Percentiles rank a stretch among this genome's conserved stretches.
Evolutionary conservation across 2,113 vertebrate species (phyloP).

Genomic region (Silurus meridionalis): DNA sequence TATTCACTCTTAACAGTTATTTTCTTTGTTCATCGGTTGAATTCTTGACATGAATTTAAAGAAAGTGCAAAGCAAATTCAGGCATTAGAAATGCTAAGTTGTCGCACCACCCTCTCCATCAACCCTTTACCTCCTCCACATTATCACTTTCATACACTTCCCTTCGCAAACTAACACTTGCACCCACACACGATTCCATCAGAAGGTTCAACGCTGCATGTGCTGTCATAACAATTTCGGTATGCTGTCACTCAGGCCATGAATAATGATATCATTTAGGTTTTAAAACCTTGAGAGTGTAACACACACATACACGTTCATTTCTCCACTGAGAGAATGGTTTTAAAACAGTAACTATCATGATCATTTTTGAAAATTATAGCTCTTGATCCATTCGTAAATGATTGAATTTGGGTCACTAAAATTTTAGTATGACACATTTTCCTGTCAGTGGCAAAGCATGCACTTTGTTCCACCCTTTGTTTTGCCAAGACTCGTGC

Average conservation of each 20-base stretch:
- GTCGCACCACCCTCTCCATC: not conserved
- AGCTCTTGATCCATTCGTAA: not conserved
- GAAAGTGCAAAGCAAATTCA: not conserved
- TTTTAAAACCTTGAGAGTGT: slow-evolving; percentile 1
- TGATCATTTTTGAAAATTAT: not conserved
- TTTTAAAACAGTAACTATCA: not conserved
- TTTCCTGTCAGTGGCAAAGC: not conserved
- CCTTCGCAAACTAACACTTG: slow-evolving; percentile 8
- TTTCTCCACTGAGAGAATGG: not conserved
- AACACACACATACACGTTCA: not conserved
- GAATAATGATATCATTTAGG: slow-evolving; percentile 16
- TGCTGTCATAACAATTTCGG: slow-evolving; percentile 32
- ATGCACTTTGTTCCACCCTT: not conserved
- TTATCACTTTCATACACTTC: slow-evolving; percentile 19
- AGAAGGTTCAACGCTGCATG: slow-evolving; percentile 8
- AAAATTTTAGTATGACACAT: not conserved
- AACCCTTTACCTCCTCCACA: slow-evolving; percentile 14
- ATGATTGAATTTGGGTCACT: not conserved
- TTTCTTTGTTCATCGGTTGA: not conserved
- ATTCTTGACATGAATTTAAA: slow-evolving; percentile 1
- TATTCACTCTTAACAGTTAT: not conserved
- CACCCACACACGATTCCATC: slow-evolving; percentile 22
- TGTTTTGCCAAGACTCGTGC: not conserved
- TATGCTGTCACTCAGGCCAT: slow-evolving; percentile 12
- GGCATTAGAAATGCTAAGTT: slow-evolving; percentile 6